Base-by-base conservation (phyloP, 2,888 invertebrate species). In the Balanococcus diminutus region DNA sequence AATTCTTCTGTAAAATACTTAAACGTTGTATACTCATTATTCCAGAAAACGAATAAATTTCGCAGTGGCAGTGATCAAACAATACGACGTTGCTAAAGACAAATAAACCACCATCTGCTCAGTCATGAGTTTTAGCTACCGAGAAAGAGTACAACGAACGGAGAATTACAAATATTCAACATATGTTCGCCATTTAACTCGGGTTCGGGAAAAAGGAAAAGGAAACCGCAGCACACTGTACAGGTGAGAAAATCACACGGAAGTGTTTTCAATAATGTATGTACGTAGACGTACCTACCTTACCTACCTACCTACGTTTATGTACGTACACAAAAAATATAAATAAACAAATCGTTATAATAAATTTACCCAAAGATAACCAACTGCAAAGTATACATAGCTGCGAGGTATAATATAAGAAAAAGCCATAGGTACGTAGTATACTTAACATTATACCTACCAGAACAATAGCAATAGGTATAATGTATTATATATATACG, bases 211-310 rank as follows among this genome's bases (percentile, higher is more conserved):
- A 46, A 46, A 46, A 16, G 14, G 28, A 67, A 67, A 51, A 51
- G 19, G 51, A 51, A 51, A 19, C 19, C 19, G 14, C 8, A 42
- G 5, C 42, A 51, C 61, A 3, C 9, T 67, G 28, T 28, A 6
- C 75, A 75, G 75, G 75, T 75, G 75, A 75, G 75, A 75, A 75
- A 75, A 75, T 75, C 75, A 75, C 75, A 75, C 75, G 75, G 75
- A 75, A 75, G 75, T 75, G 75, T 32, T 67, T 67, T 31, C 67
- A 67, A 67, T n/a, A n/a, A n/a, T n/a, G n/a, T n/a, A n/a, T 67
- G 14, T 67, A 28, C 46, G 6, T 51, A 51, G 6, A 67, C n/a
- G 8, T 32, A 32, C 32, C 36, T 4, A n/a, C n/a, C n/a, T n/a
- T n/a, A n/a, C n/a, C n/a, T n/a, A n/a, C n/a, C n/a, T n/a, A n/a